Base-by-base conservation (phyloP, 2,888 invertebrate species). In the Acrobasis consociella region DNA sequence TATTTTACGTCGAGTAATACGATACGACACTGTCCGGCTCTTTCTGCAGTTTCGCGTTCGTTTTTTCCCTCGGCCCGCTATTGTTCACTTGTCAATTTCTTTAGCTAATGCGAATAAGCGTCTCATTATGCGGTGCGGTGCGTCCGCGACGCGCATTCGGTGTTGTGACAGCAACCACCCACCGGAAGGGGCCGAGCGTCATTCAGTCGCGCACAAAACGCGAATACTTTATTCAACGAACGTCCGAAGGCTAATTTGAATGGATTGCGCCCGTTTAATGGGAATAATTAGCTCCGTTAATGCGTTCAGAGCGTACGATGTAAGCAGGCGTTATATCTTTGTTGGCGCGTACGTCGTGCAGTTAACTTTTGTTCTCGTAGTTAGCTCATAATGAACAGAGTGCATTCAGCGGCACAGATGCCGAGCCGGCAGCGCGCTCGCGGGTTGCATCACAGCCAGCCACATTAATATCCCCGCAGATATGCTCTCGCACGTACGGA, bases 81-180 rank as follows among this genome's bases (percentile, higher is more conserved):
- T 92, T 92, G 92, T 92, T 91, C 92, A 92, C 91, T 91, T 91
- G 91, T 92, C 92, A 91, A 91, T 91, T 92, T 89, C 91, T 92
- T 92, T 90, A 88, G 92, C 92, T 92, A 92, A 92, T 92, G 90
- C 89, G 92, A 92, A 91, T 88, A 91, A 91, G 89, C 92, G 91
- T 91, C 91, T 91, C 91, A 92, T 92, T 92, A 92, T 91, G 91
- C 91, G 91, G 85, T 85, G 89, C 89, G 83, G 86, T 87, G 90
- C 87, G 89, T 85, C 80, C 85, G 85, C 89, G 89, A 87, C 89
- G 90, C 89, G 89, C 87, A 86, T 86, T 89, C 88, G 91, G 86
- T 92, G 91, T 91, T 92, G 91, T 92, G 92, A 91, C 92, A 91
- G 89, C 89, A 90, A 83, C 91, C 91, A 92, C 92, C 91, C 91